Base-by-base conservation (phyloP, 2,888 invertebrate genomes). In the Dusona sp. region DNA sequence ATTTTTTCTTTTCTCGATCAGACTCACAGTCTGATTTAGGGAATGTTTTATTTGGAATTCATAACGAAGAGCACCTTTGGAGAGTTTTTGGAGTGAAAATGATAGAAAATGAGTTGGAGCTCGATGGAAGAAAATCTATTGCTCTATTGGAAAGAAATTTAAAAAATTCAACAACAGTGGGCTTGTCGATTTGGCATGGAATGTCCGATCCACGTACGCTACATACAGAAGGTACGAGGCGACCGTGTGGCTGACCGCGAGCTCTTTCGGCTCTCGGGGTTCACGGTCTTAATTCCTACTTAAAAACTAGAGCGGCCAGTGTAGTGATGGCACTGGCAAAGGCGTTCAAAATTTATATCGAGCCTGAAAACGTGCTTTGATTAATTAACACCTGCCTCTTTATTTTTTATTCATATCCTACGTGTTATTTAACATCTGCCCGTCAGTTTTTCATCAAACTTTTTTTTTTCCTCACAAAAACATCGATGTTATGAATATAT, bases 251-350 rank as follows among this genome's bases (percentile, higher is more conserved):
- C 80, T 70, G 80, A 84, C 84, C 77, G 78, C 54, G 33, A 38
- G 72, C 77, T 61, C 73, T 61, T 64, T 65, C 48, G 73, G 65
- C 64, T 78, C 57, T 38, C 68, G 68, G 80, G 57, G 67, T 45
- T 74, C 67, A 82, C 82, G 85, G 45, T 85, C 82, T 85, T 85
- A 82, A 79, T 57, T 78, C 81, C 85, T 85, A 85, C 82, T 85
- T 74, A 64, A 51, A 61, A 85, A 57, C 67, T 51, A 81, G 61
- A 81, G 73, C 67, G 73, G 61, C 48, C 48, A 54, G 73, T n/a
- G n/a, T 48, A 77, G 33, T 64, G 25, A n/a, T 61, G 57, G 25
- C 2, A 22, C 25, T 25, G 75, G 77, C 70, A 33, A 64, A 64
- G 77, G 70, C 70, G 61, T 70, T 64, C 42, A 25, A 72, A 54